These are phyloP conservation scores for Protodeltote pygarga DNA, from an alignment of 2,888 invertebrate genomes.

Conservation along the genomic window DNA sequence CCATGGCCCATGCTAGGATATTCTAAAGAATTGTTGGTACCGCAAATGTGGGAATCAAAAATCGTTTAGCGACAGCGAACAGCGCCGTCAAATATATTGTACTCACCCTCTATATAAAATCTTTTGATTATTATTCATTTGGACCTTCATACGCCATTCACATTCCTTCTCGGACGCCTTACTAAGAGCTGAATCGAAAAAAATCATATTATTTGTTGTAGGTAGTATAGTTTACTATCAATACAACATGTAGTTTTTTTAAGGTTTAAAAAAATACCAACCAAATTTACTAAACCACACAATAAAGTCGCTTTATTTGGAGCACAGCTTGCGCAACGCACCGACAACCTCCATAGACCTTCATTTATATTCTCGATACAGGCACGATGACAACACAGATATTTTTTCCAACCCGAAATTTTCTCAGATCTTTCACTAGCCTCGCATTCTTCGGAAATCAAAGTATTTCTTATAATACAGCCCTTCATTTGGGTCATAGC, in stretches of 20 bases:
- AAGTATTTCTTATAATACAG: constrained; percentile 61
- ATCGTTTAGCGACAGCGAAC: too few relatives aligned
- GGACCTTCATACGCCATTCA: constrained; percentile 63
- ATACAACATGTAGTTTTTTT: background rate
- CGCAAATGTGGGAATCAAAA: too few relatives aligned
- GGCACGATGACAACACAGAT: constrained; percentile 60
- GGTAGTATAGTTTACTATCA: background rate
- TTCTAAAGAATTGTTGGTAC: too few relatives aligned
- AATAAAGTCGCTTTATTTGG: constrained; percentile 60
- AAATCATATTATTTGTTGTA: background rate
- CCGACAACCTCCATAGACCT: constrained; percentile 69
- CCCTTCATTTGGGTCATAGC: constrained; percentile 62
- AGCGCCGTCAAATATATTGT: too few relatives aligned
- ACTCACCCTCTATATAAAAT: constrained; percentile 58
- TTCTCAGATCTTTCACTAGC: constrained; percentile 28
- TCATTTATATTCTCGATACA: constrained; percentile 59
- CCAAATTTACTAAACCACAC: constrained; percentile 69
- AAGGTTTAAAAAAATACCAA: constrained; percentile 49
- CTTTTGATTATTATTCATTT: constrained; percentile 50
- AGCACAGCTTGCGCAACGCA: constrained; percentile 72
- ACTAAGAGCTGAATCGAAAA: constrained; percentile 58
- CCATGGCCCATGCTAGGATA: too few relatives aligned
- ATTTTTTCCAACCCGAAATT: constrained; percentile 61
- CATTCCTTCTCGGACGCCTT: constrained; percentile 65
- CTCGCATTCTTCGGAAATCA: constrained; percentile 51